These are phyloP conservation scores for Danio choprae DNA, from an alignment of 2,797 vertebrate species.

Conservation along the genomic window DNA sequence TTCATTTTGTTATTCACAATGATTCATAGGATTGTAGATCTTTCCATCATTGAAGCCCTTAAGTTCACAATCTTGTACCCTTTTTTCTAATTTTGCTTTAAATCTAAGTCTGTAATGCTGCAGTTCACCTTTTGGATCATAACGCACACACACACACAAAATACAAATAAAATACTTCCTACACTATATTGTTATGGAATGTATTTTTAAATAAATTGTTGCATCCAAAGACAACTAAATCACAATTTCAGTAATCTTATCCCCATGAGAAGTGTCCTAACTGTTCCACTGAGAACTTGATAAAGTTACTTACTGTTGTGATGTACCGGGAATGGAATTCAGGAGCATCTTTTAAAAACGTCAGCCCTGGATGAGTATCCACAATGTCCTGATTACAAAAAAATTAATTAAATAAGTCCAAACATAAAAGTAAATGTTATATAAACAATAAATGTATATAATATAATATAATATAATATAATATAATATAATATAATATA, in stretches of 20 bases:
- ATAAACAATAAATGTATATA: too few relatives aligned
- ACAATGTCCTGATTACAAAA: slow-evolving; percentile 88
- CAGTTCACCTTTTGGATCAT: too few relatives aligned
- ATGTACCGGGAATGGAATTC: slow-evolving; percentile 99
- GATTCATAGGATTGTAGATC: too few relatives aligned
- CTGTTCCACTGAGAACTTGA: neutral
- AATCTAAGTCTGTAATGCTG: too few relatives aligned
- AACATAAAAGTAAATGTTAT: neutral
- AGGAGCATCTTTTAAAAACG: slow-evolving; percentile 97
- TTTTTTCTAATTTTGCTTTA: too few relatives aligned
- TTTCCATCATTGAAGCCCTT: too few relatives aligned
- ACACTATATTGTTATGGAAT: neutral
- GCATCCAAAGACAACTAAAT: neutral
- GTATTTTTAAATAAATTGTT: neutral
- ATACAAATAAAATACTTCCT: too few relatives aligned
- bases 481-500: neutral
- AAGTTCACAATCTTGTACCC: too few relatives aligned
- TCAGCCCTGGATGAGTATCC: slow-evolving; percentile 96
- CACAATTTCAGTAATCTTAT: neutral
- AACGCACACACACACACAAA: too few relatives aligned
- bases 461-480: too few relatives aligned
- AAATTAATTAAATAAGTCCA: neutral
- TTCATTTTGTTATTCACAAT: too few relatives aligned
- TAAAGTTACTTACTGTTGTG: slow-evolving; percentile 86
- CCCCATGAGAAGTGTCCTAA: neutral